Percentiles rank a stretch among this genome's conserved stretches.
These are phyloP conservation scores for Rambutsinella grinnellia DNA, from an alignment of 2,888 invertebrate genomes.

Conservation along the genomic window DNA sequence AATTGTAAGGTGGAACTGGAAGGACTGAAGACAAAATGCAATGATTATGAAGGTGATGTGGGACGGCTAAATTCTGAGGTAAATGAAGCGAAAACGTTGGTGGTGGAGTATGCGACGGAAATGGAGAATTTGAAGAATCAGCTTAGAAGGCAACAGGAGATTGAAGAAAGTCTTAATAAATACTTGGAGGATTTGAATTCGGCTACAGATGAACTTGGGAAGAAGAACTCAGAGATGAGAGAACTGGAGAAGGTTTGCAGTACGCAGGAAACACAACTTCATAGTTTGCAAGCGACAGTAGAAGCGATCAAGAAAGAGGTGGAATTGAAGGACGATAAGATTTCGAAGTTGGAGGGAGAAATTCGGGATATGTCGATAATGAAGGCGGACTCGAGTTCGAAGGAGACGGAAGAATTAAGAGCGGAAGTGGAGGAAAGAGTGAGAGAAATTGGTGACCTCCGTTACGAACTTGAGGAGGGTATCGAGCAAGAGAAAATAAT, in stretches of 20 bases:
- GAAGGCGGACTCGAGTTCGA: neutral
- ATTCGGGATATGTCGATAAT: neutral
- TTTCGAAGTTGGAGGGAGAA: neutral
- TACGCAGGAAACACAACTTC: constrained; percentile 17
- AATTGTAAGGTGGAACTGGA: constrained; percentile 28
- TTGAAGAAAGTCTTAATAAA: constrained; percentile 16
- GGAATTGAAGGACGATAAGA: constrained; percentile 1
- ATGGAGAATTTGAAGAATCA: constrained; percentile 16
- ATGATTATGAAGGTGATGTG: neutral
- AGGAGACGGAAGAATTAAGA: constrained; percentile 2
- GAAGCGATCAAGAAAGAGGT: neutral
- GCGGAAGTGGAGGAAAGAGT: constrained; percentile 32
- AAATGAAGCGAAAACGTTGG: constrained; percentile 9
- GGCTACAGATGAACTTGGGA: constrained; percentile 37
- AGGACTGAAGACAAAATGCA: constrained; percentile 7
- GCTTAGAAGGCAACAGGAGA: constrained; percentile 1
- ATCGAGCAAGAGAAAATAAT: constrained; percentile 28
- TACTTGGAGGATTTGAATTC: constrained; percentile 38
- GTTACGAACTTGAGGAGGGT: constrained; percentile 41
- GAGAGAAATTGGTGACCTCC: constrained; percentile 31
- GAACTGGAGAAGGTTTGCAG: constrained; percentile 26
- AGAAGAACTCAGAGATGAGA: constrained; percentile 19
- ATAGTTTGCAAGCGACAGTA: constrained; percentile 13
- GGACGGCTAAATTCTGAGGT: constrained; percentile 3
- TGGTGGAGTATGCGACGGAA: neutral